Conservation (phyloP, 2,113 vertebrate species). For the Peromyscus leucopus region DNA sequence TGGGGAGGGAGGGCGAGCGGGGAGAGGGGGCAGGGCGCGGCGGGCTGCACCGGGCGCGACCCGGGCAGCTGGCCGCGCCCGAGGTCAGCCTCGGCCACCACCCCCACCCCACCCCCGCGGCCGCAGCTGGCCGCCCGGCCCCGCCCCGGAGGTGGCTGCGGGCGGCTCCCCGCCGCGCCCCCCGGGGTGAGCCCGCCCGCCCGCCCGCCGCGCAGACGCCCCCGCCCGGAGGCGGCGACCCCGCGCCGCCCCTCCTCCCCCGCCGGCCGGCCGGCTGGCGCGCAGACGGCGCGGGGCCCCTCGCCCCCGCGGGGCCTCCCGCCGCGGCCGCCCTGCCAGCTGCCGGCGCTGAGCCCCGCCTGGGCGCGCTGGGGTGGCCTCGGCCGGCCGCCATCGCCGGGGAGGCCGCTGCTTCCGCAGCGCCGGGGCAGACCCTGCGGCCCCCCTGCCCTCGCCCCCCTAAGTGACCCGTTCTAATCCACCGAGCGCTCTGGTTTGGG, state of each 20-base stretch:
- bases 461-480: neutral
- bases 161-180: neutral
- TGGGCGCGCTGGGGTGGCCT: neutral
- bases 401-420: neutral
- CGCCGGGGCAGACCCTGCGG: neutral
- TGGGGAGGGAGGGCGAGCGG: neutral
- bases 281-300: neutral
- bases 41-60: constrained; percentile 74
- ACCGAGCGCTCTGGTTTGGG: neutral
- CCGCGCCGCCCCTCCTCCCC: neutral
- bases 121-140: constrained; percentile 66
- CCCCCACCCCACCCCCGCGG: constrained; percentile 50
- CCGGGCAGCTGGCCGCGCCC: constrained; percentile 59
- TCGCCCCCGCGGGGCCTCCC: neutral
- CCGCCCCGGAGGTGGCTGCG: constrained; percentile 56
- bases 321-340: constrained; percentile 62
- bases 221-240: neutral
- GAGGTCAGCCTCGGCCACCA: constrained; percentile 62
- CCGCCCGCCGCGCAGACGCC: neutral
- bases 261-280: neutral
- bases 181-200: neutral
- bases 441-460: neutral
- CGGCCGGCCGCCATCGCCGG: neutral
- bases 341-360: constrained; percentile 51
- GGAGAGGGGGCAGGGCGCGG: neutral